Conservation (phyloP, 2,797 vertebrate species). For the Spea hammondii region DNA sequence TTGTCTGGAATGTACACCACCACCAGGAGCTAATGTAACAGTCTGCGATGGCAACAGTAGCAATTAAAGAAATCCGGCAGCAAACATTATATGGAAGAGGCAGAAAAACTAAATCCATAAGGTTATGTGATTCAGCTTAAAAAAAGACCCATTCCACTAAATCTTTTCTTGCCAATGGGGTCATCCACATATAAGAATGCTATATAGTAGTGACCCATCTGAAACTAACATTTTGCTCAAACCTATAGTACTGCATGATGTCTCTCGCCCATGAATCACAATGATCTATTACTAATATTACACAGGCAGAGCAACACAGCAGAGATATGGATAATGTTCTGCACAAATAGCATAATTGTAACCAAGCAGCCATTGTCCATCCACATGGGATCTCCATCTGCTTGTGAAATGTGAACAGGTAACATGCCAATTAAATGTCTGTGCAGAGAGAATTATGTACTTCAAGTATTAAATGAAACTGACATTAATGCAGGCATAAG, state of each 20-base stretch:
- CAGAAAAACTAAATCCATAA: not conserved
- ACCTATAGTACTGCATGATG: not conserved
- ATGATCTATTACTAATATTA: not conserved
- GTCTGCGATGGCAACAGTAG: slow-evolving; percentile 24
- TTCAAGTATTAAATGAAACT: slow-evolving; percentile 5
- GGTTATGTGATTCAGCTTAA: not conserved
- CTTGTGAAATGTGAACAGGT: not conserved
- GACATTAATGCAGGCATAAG: not conserved
- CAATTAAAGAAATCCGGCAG: slow-evolving; percentile 1
- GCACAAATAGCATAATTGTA: not conserved
- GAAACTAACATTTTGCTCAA: not conserved
- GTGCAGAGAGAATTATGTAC: not conserved
- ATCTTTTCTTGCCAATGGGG: too few species aligned
- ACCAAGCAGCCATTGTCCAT: not conserved
- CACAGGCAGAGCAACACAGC: not conserved
- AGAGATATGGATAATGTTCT: not conserved
- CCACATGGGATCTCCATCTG: not conserved
- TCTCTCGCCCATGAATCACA: not conserved
- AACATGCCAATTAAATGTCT: not conserved
- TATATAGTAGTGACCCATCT: not conserved
- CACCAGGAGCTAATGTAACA: slow-evolving; percentile 26
- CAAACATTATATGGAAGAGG: not conserved
- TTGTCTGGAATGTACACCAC: slow-evolving; percentile 46
- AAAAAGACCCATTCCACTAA: not conserved
- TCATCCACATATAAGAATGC: too few species aligned